These are phyloP conservation scores for Kryphioiulus occultus DNA, from an alignment of 2,888 invertebrate species.

Conservation along the genomic window DNA sequence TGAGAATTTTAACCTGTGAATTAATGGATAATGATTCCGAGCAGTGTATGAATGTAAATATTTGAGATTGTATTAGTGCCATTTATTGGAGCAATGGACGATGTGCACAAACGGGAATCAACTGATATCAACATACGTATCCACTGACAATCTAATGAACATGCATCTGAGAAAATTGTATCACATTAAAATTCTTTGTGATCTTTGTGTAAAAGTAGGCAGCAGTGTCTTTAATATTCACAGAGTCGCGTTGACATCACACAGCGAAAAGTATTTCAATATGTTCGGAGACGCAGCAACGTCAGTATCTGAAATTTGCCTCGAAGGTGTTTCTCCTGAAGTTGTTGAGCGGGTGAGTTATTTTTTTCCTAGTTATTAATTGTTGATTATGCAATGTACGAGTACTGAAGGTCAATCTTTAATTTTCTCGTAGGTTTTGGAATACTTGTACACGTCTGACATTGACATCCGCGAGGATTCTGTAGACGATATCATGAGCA, in stretches of 20 bases:
- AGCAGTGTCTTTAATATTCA: not conserved
- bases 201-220: not conserved
- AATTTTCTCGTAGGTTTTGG: not conserved
- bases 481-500: not conserved
- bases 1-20: no score
- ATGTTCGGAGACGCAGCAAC: not conserved
- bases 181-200: slow-evolving; percentile 36
- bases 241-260: slow-evolving; percentile 41
- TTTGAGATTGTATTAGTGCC: no score
- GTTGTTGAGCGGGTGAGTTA: not conserved
- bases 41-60: no score
- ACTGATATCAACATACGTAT: no score
- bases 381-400: not conserved
- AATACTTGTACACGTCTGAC: slow-evolving; percentile 37
- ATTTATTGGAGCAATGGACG: no score
- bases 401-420: not conserved
- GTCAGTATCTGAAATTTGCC: not conserved
- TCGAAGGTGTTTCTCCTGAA: slow-evolving; percentile 37
- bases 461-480: not conserved
- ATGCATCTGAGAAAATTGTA: slow-evolving; percentile 4
- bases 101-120: no score
- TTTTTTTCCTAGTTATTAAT: not conserved
- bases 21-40: no score
- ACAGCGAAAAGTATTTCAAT: slow-evolving; percentile 31
- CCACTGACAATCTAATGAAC: not conserved